Evolutionary conservation across 2,888 invertebrate species (phyloP).

Genomic region (Andrena bucephala): DNA sequence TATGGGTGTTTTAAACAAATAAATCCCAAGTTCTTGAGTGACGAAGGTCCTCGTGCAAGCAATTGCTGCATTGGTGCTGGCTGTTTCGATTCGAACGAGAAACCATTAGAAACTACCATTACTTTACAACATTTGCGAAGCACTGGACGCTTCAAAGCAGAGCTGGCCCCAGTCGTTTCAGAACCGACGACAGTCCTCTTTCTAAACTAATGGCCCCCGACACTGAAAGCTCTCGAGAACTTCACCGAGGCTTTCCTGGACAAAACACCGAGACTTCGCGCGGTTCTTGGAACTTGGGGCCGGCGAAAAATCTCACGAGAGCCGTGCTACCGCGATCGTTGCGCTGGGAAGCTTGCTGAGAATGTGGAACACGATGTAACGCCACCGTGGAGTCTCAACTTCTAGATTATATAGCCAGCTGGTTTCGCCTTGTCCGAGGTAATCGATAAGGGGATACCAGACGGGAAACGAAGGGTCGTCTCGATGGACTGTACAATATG

Average conservation of each 20-base stretch:
- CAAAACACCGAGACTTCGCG: constrained; percentile 30
- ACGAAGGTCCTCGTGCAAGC: neutral
- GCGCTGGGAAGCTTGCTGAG: neutral
- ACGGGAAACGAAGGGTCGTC: constrained; percentile 1
- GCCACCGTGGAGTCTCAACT: constrained; percentile 1
- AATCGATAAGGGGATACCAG: constrained; percentile 19
- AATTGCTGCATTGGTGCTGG: neutral
- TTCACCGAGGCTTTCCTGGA: constrained; percentile 21
- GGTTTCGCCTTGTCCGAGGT: constrained; percentile 5
- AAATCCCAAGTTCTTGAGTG: neutral
- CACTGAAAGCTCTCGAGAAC: constrained; percentile 31
- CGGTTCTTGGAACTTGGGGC: constrained; percentile 5
- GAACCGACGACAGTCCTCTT: constrained; percentile 18
- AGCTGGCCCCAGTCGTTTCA: neutral
- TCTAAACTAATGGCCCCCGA: constrained; percentile 44
- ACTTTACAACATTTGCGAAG: constrained; percentile 25
- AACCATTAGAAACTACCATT: constrained; percentile 11
- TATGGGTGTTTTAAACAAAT: neutral
- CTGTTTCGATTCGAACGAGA: neutral
- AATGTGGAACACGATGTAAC: constrained; percentile 11
- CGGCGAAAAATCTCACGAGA: constrained; percentile 5
- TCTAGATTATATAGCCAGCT: constrained; percentile 10
- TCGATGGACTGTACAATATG: neutral
- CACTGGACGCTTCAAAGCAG: neutral
- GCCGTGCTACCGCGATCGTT: neutral